Evolutionary conservation across 2,888 invertebrate genomes (phyloP).

Genomic region (Notodonta ziczac): DNA sequence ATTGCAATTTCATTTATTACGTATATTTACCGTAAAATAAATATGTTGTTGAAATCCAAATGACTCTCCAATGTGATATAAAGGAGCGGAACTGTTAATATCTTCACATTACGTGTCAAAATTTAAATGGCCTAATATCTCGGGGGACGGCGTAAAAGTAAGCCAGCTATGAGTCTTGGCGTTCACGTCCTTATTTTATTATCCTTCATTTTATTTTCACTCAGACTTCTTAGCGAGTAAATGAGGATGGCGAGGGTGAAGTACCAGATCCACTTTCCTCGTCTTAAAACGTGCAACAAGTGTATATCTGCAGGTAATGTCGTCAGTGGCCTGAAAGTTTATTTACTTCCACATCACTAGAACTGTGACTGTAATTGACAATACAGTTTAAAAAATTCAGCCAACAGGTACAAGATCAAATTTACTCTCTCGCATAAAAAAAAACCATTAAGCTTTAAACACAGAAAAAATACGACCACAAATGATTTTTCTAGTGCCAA

Average conservation of each 20-base stretch:
- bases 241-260: slow-evolving; percentile 37
- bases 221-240: slow-evolving; percentile 39
- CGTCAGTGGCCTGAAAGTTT: neutral
- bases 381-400: no score
- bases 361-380: no score
- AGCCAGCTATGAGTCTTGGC: slow-evolving; percentile 50
- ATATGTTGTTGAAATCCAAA: slow-evolving; percentile 12
- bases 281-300: slow-evolving; percentile 14
- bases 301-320: slow-evolving; percentile 22
- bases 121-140: slow-evolving; percentile 36
- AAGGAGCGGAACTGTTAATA: slow-evolving; percentile 27
- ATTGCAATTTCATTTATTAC: neutral
- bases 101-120: slow-evolving; percentile 36
- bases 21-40: slow-evolving; percentile 12
- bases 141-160: slow-evolving; percentile 41
- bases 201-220: slow-evolving; percentile 55
- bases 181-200: slow-evolving; percentile 59
- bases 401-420: no score
- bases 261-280: slow-evolving; percentile 13
- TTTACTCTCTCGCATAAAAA: no score
- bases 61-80: slow-evolving; percentile 12
- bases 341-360: no score
- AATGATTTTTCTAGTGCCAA: no score
- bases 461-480: no score
- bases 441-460: no score